Conservation (phyloP, 2,888 invertebrate genomes). For the Celastrina argiolus region DNA sequence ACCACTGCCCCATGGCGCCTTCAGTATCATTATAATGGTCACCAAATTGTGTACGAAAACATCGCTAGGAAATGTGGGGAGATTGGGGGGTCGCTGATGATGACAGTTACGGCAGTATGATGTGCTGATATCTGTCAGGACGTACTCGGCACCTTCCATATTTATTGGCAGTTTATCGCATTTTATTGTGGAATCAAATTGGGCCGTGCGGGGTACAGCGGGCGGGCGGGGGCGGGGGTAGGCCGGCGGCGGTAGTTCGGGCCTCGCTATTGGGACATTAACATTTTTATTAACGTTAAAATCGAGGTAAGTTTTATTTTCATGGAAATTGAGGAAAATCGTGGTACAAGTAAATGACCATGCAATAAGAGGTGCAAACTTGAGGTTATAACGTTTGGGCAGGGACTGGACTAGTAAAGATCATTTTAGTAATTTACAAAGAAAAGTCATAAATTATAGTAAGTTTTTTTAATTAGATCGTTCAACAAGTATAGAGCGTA, state of each 20-base stretch:
- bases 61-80: no score
- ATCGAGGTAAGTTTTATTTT: neutral
- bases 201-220: neutral
- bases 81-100: neutral
- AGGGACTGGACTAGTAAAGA: no score
- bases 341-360: neutral
- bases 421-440: no score
- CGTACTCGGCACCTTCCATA: neutral
- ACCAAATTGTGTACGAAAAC: no score
- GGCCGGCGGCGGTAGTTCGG: neutral
- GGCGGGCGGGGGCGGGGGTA: neutral
- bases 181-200: conserved; percentile 4
- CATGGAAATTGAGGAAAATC: neutral
- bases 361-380: neutral
- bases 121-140: neutral
- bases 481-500: neutral
- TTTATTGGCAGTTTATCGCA: conserved; percentile 7
- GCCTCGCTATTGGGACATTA: neutral
- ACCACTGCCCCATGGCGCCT: no score
- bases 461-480: no score
- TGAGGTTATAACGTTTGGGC: neutral
- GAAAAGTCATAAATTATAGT: no score
- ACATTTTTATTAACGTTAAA: neutral
- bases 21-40: no score
- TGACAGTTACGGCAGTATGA: neutral